These are phyloP conservation scores for Tuberolachnus salignus DNA, from an alignment of 2,888 invertebrate species.

Conservation along the genomic window DNA sequence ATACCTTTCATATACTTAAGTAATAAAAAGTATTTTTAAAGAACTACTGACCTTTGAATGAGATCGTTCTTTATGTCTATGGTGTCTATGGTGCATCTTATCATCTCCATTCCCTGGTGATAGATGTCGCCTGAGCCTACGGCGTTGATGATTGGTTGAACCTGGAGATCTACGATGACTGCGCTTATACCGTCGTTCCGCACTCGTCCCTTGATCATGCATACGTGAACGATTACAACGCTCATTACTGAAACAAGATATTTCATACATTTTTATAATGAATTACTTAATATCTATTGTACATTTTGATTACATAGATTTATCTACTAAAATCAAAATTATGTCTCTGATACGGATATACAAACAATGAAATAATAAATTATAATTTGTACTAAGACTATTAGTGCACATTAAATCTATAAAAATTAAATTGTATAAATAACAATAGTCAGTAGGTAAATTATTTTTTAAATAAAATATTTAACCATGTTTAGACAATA, in stretches of 20 bases:
- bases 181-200: slow-evolving; percentile 82
- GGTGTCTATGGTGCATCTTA: slow-evolving; percentile 59
- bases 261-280: slow-evolving; percentile 8
- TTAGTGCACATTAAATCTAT: neutral
- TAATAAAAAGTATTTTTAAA: slow-evolving; percentile 18
- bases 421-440: neutral
- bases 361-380: slow-evolving; percentile 10
- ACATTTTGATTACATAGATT: slow-evolving; percentile 13
- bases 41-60: slow-evolving; percentile 52
- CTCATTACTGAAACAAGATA: slow-evolving; percentile 66
- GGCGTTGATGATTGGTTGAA: slow-evolving; percentile 71
- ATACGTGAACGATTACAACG: slow-evolving; percentile 68
- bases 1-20: slow-evolving; percentile 19
- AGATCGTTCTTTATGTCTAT: slow-evolving; percentile 57
- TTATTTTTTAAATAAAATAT: slow-evolving; percentile 20
- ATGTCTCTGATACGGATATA: slow-evolving; percentile 11
- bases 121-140: slow-evolving; percentile 57
- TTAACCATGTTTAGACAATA: neutral
- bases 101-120: slow-evolving; percentile 51
- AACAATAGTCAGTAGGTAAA: neutral
- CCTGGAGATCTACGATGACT: slow-evolving; percentile 83
- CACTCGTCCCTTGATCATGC: slow-evolving; percentile 77
- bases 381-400: neutral
- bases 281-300: neutral
- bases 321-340: slow-evolving; percentile 9